A percentile compares a stretch with the other conserved stretches of the same genome.
These are phyloP conservation scores for Scaptomyza reducta DNA, from an alignment of 2,888 invertebrate genomes.

Conservation along the genomic window DNA sequence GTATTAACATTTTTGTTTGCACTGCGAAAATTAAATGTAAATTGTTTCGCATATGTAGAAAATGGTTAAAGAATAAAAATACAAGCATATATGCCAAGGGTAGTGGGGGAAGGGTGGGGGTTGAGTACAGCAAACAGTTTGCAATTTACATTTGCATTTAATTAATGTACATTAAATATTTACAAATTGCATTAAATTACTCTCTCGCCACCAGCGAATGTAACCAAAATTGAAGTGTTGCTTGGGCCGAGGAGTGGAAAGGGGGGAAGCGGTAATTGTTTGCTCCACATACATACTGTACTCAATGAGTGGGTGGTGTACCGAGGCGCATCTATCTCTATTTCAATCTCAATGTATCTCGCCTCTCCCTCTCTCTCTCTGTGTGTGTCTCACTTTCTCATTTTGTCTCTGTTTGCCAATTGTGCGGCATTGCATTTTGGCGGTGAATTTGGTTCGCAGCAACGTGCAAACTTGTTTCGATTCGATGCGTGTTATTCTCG, in stretches of 20 bases:
- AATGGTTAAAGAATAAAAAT: constrained; percentile 14
- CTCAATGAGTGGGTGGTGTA: constrained; percentile 19
- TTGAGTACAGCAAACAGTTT: constrained; percentile 20
- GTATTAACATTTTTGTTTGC: constrained; percentile 48
- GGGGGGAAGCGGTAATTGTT: constrained; percentile 26
- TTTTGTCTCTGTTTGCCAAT: constrained; percentile 11
- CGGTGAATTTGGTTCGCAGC: constrained; percentile 40
- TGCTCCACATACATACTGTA: constrained; percentile 39
- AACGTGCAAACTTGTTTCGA: constrained; percentile 63
- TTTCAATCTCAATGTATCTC: not conserved
- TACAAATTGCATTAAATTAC: constrained; percentile 73
- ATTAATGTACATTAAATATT: constrained; percentile 76
- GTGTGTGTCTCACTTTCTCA: not conserved
- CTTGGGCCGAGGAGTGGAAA: not conserved
- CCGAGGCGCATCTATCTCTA: not conserved
- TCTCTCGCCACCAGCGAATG: constrained; percentile 28
- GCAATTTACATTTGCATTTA: constrained; percentile 70
- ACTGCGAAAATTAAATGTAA: constrained; percentile 63
- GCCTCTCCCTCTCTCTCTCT: not conserved
- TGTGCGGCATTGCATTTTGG: constrained; percentile 50
- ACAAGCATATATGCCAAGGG: not conserved
- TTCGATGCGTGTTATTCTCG: constrained; percentile 50
- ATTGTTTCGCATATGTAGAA: constrained; percentile 45
- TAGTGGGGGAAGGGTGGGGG: not conserved
- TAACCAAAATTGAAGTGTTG: constrained; percentile 16